Percentiles rank a stretch among this genome's conserved stretches.
These are phyloP conservation scores for Enteromius afrohamiltoni DNA, from an alignment of 2,797 vertebrate genomes.

Conservation along the genomic window DNA sequence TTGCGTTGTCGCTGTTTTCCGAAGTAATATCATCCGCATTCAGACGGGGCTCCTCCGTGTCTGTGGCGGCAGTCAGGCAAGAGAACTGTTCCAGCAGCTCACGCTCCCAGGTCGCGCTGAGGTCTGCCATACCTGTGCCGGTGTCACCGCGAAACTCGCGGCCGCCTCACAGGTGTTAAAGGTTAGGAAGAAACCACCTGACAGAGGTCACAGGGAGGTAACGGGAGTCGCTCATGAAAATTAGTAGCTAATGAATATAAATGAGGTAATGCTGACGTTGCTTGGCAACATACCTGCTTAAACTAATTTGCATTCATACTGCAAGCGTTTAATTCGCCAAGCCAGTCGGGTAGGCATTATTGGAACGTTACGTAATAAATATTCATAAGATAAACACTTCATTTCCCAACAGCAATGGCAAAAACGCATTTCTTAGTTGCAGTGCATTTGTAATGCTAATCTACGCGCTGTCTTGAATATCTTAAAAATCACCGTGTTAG, in stretches of 20 bases:
- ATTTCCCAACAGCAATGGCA: not conserved
- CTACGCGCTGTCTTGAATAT: not conserved
- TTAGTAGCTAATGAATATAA: slow-evolving; percentile 2
- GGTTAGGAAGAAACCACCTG: slow-evolving; percentile 58
- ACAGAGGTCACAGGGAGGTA: not conserved
- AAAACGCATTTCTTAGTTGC: not conserved
- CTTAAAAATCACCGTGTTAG: not conserved
- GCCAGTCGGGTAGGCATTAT: not conserved
- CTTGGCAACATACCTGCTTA: not conserved
- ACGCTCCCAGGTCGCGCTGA: slow-evolving; percentile 42
- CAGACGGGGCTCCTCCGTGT: not conserved
- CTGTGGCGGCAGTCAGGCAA: slow-evolving; percentile 28
- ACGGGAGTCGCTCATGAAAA: not conserved
- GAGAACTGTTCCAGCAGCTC: slow-evolving; percentile 62
- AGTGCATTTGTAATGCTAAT: not conserved
- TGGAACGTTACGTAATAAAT: slow-evolving; percentile 1
- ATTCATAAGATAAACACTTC: slow-evolving; percentile 18
- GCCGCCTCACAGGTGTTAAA: slow-evolving; percentile 27
- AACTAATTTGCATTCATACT: slow-evolving; percentile 1
- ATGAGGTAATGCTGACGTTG: not conserved
- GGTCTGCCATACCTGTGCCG: slow-evolving; percentile 61
- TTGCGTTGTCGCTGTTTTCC: not conserved
- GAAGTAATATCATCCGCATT: not conserved
- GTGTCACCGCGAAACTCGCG: not conserved
- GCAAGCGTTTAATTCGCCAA: not conserved